Evolutionary conservation across 1,140 invertebrate species (phyloP).

Genomic region (Calephelis virginiensis): DNA sequence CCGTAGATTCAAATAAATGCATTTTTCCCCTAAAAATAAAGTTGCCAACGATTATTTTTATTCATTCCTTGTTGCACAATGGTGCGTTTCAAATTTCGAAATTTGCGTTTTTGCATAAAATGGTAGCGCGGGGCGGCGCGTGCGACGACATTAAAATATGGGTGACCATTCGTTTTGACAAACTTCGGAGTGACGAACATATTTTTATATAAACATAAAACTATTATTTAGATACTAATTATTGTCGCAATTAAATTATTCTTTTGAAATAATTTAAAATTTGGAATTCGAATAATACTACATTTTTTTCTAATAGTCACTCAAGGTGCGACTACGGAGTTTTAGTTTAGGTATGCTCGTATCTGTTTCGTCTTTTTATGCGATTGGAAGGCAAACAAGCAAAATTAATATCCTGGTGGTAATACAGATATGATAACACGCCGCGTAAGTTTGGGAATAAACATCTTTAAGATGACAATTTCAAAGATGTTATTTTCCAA

Average conservation of each 20-base stretch:
- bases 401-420: too few species aligned
- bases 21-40: conserved; percentile 66
- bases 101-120: conserved; percentile 79
- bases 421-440: too few species aligned
- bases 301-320: too few species aligned
- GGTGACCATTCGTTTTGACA: conserved; percentile 33
- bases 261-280: too few species aligned
- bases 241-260: neutral
- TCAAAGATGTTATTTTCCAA: too few species aligned
- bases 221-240: neutral
- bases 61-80: conserved; percentile 60
- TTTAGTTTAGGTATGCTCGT: too few species aligned
- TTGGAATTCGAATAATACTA: too few species aligned
- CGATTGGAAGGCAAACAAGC: too few species aligned
- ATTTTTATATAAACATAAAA: neutral
- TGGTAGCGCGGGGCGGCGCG: conserved; percentile 54
- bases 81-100: conserved; percentile 76
- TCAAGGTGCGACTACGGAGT: too few species aligned
- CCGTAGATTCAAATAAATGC: conserved; percentile 47
- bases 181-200: neutral
- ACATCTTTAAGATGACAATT: too few species aligned
- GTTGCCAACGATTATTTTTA: conserved; percentile 68
- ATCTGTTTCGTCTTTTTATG: too few species aligned
- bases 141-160: conserved; percentile 54
- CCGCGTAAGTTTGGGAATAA: too few species aligned